Evolutionary conservation across 2,113 vertebrate genomes (phyloP).

Genomic region (Pogonocichla stellata): DNA sequence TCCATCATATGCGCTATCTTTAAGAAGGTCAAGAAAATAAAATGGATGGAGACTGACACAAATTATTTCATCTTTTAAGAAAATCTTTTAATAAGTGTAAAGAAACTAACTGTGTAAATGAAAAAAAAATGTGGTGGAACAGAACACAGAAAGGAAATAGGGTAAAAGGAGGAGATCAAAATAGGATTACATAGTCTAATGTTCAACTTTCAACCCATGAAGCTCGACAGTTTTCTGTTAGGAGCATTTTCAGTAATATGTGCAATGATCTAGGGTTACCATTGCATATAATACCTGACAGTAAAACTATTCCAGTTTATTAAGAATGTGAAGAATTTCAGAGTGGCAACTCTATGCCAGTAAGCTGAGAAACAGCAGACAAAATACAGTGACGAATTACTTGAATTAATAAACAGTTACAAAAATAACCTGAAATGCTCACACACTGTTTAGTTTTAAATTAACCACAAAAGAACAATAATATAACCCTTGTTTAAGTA

Average conservation of each 20-base stretch:
- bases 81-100: background rate
- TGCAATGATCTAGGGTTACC: background rate
- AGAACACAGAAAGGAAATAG: background rate
- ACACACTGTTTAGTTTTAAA: background rate
- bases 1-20: background rate
- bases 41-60: background rate
- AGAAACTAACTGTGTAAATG: background rate
- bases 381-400: background rate
- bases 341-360: background rate
- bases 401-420: background rate
- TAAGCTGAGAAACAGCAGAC: background rate
- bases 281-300: background rate
- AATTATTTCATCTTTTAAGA: background rate
- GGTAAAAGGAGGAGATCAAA: background rate
- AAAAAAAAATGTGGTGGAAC: background rate
- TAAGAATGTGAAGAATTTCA: slow-evolving; percentile 11
- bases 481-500: background rate
- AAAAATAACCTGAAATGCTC: slow-evolving; percentile 11
- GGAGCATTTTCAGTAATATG: background rate
- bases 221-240: background rate
- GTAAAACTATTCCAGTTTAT: background rate
- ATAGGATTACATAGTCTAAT: background rate
- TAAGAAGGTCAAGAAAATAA: background rate
- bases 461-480: background rate
- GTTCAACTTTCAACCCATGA: background rate